phyloP scores from a whole-genome alignment of 2,797 vertebrate genomes.

The Peromyscus aztecus region DNA sequence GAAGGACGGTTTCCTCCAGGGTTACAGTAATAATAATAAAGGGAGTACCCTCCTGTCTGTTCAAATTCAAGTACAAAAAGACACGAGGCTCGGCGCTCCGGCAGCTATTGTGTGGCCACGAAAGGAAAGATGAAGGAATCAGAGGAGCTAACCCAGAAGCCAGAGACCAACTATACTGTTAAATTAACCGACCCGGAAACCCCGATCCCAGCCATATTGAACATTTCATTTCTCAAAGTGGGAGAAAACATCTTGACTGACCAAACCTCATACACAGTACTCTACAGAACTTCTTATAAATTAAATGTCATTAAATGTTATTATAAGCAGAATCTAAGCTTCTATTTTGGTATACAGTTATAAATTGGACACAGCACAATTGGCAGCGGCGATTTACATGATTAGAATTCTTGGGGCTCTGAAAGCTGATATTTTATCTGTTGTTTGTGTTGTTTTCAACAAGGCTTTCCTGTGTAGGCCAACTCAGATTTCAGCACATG shows the following conservation, averaged over 20 bases:
- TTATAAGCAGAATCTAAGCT: slow-evolving; percentile 41
- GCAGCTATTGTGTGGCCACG: slow-evolving; percentile 3
- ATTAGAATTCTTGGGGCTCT: not conserved
- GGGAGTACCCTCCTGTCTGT: too few relatives aligned
- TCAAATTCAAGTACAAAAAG: not conserved
- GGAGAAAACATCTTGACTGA: slow-evolving; percentile 45
- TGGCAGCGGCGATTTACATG: not conserved
- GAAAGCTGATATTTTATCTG: not conserved
- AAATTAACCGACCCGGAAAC: slow-evolving; percentile 12
- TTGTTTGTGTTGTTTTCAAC: not conserved
- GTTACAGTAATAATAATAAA: not conserved
- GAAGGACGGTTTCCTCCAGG: slow-evolving; percentile 36
- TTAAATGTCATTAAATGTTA: not conserved
- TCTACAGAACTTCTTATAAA: slow-evolving; percentile 3
- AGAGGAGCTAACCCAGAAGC: not conserved
- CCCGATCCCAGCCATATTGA: slow-evolving; percentile 7
- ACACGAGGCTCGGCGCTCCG: not conserved
- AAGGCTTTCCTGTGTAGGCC: not conserved
- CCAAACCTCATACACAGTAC: not conserved
- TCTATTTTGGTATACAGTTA: slow-evolving; percentile 7
- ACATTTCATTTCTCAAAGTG: slow-evolving; percentile 31
- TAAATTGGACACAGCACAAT: not conserved
- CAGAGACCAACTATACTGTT: not conserved
- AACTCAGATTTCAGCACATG: not conserved
- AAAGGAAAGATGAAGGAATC: slow-evolving; percentile 49